Conservation (phyloP, 2,113 vertebrate genomes). For the chimpanzee (Pan troglodytes) region NHGRI_mPanTro3-v2.1_pri NC_072410.2:10733001-10733500, state of each 20-base stretch:
- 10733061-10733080: neutral
- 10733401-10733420: neutral
- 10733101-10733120: neutral
- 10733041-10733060: neutral
- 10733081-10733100: neutral
- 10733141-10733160: neutral
- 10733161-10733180: neutral
- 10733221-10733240: neutral
- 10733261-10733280: neutral
- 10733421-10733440: neutral
- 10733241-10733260: neutral
- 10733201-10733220: neutral
- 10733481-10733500: neutral
- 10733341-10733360: neutral
- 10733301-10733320: neutral
- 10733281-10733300: neutral
- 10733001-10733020: neutral
- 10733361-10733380: neutral
- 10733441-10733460: neutral
- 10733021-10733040: neutral
- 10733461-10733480: neutral
- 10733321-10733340: neutral
- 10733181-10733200: neutral
- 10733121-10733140: neutral
- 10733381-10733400: slow-evolving; percentile 9